Evolutionary conservation across 2,888 invertebrate genomes (phyloP).

Genomic region (Parapristionchus giblindavisi): DNA sequence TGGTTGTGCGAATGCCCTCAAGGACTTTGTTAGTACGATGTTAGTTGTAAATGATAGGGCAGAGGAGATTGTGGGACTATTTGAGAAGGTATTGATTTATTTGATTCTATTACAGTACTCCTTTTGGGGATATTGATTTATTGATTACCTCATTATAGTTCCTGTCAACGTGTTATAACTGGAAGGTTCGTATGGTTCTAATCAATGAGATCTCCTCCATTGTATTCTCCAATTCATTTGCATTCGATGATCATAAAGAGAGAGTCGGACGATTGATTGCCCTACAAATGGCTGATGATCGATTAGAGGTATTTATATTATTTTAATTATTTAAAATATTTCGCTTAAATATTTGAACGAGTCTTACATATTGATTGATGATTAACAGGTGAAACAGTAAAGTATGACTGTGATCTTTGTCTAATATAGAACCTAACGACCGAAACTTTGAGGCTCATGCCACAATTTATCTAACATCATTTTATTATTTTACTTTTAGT

Average conservation of each 20-base stretch:
- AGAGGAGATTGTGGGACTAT: slow-evolving; percentile 39
- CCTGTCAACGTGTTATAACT: slow-evolving; percentile 63
- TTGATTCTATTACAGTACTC: background rate
- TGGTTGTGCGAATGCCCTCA: slow-evolving; percentile 51
- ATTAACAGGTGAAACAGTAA: too few relatives aligned
- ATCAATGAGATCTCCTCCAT: slow-evolving; percentile 69
- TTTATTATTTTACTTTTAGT: too few relatives aligned
- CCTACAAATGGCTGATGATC: slow-evolving; percentile 27
- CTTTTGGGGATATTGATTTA: background rate
- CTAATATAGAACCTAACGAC: too few relatives aligned
- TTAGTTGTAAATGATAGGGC: slow-evolving; percentile 43
- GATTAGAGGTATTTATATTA: slow-evolving; percentile 19
- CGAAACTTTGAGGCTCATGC: too few relatives aligned
- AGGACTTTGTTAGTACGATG: slow-evolving; percentile 51
- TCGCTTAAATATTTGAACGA: too few relatives aligned
- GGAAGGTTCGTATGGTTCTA: slow-evolving; percentile 73
- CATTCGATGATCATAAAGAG: slow-evolving; percentile 47
- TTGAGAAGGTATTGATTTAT: slow-evolving; percentile 40
- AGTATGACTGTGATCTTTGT: too few relatives aligned
- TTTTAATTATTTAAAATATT: too few relatives aligned
- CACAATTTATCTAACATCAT: too few relatives aligned
- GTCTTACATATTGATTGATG: too few relatives aligned
- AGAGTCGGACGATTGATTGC: slow-evolving; percentile 40
- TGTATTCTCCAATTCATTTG: slow-evolving; percentile 74
- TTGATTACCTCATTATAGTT: slow-evolving; percentile 34